Evolutionary conservation across 2,797 vertebrate species (phyloP), one percentile per base, ranked within the genome.

Genomic region (Sylvia borin): DNA sequence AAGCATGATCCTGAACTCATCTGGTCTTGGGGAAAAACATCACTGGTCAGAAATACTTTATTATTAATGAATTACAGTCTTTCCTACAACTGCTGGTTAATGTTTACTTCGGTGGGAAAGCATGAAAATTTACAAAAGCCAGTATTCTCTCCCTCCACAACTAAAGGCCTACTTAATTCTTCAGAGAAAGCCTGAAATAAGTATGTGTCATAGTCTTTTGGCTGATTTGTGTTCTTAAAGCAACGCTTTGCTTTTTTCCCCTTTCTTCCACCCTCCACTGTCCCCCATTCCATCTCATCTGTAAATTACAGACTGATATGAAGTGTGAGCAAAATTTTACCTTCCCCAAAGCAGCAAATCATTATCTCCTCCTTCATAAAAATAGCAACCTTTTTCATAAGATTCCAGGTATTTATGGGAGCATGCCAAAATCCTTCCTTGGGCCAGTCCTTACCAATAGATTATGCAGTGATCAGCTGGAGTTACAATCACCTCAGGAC

Each of bases 401-500:
- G 29, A 27, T 7, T 34, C 5, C 29, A 61, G 7, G 4, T 76
- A 68, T 27, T 54, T 70, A 58, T 10, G 7, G 29, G 11, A 75
- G 24, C 26, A n/a, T 34, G 25, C 32, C 8, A 22, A 82, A 94
- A 57, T 16, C 20, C 38, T 42, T 34, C n/a, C 27, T 38, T 38
- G 22, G 17, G 34, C 29, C 24, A 34, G 47, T 50, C 20, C 27
- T 64, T 50, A 61, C 12, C 8, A 13, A 24, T 0, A n/a, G 13
- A 13, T 72, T n/a, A n/a, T 9, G 2, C 1, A 64, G 32, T 12
- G 9, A 55, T 14, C 42, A 70, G 19, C 15, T 11, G 1, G 1
- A 64, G 51, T 16, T 53, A 61, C 21, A 27, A 13, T 9, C 32
- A 48, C 7, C 32, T 66, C 6, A 3, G n/a, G 61, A 53, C 5